Base-by-base conservation (phyloP, 2,113 vertebrate genomes). In the Peromyscus leucopus region DNA sequence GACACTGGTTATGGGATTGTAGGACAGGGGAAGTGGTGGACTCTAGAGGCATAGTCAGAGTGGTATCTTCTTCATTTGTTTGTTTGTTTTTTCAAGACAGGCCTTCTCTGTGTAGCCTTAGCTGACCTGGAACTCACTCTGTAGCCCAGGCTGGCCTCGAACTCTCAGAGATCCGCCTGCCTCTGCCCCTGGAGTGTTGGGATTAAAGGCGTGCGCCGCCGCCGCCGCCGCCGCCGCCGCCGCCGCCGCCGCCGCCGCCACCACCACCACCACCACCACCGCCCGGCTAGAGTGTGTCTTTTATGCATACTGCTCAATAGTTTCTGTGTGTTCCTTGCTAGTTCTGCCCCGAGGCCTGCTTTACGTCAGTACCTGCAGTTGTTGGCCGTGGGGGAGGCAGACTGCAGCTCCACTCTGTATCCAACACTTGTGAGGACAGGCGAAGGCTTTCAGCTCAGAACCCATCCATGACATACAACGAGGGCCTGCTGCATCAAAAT, bases 371-470 rank as follows among this genome's bases (percentile, higher is more conserved):
- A 5, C 46, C 59, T 85, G 61, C 2, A 19, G 26, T 46, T 59
- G 55, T 26, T 46, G 39, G 39, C 8, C 13, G 22, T 28, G 39
- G 24, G 21, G 19, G 13, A 65, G 83, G 6, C 83, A 85, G 26
- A 1, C 51, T 10, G 8, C 10, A 21, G 63, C 26, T 24, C 19
- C 11, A 55, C 19, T 61, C 13, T 82, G 26, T 48, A 48, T 48
- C 46, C 46, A 48, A 48, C 46, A 48, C 46, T 48, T 48, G 7
- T 48, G 46, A 48, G 46, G 46, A 48, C 46, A 48, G 85, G 21
- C 48, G 15, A 82, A 19, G 26, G 2, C 61, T 93, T 93, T 95
- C n/a, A 89, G 48, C 89, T 88, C 31, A 76, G 48, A 95, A 42
- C 87, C 79, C 51, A 89, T 0, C 46, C 71, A 48, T 83, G 13